A percentile compares a stretch with the other conserved stretches of the same genome.
These are phyloP conservation scores for Sebastes schlegelii DNA, from an alignment of 2,113 vertebrate species.

Conservation along the genomic window DNA sequence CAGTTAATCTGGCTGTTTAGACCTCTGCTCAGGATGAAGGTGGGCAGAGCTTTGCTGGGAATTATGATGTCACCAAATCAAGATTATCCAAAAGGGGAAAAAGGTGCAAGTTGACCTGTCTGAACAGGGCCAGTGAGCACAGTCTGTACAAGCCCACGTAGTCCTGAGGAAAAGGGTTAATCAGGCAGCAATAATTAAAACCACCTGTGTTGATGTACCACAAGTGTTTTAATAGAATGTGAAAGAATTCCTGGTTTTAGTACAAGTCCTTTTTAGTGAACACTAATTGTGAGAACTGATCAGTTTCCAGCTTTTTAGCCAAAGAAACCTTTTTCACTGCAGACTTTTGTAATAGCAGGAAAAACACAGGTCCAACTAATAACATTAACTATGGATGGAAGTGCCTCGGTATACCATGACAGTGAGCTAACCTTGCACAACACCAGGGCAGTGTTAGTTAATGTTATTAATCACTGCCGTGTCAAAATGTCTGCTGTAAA, in stretches of 20 bases:
- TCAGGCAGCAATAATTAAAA: neutral
- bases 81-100: neutral
- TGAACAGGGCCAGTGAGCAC: neutral
- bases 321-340: neutral
- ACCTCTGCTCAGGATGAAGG: neutral
- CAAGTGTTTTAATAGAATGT: neutral
- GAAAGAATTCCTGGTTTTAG: neutral
- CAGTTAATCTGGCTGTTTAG: neutral
- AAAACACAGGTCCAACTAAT: neutral
- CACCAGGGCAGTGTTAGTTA: neutral
- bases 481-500: neutral
- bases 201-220: neutral
- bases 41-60: neutral
- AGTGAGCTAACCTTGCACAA: neutral
- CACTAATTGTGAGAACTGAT: neutral
- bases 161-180: neutral
- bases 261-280: neutral
- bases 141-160: neutral
- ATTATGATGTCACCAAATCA: neutral
- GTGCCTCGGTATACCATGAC: neutral
- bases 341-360: neutral
- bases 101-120: neutral
- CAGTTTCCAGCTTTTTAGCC: neutral
- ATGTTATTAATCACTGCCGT: neutral
- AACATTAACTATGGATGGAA: neutral